These are phyloP conservation scores for Brachionus rotundiformis DNA, from an alignment of 1,140 invertebrate species.

Conservation along the genomic window DNA sequence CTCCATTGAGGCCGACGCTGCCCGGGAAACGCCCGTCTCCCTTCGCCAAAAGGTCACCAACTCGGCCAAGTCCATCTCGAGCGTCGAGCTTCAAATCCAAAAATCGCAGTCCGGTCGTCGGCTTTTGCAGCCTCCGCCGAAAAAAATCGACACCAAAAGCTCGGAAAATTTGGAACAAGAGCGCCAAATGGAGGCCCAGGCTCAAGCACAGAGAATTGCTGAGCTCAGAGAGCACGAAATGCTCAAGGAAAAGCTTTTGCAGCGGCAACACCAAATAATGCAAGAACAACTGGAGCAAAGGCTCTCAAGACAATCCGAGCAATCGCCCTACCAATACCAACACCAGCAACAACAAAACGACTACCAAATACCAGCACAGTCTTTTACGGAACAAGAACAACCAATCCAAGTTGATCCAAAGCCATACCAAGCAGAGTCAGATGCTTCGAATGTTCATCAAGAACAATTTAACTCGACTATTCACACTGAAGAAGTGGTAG, in stretches of 20 bases:
- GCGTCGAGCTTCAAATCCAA: not conserved
- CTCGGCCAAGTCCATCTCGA: not conserved
- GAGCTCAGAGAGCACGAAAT: slow-evolving; percentile 25
- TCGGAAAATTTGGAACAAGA: not conserved
- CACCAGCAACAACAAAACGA: too few species aligned
- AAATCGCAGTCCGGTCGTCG: slow-evolving; percentile 23
- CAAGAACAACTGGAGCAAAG: not conserved
- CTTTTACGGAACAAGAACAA: not conserved
- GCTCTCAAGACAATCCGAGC: not conserved
- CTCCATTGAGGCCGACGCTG: slow-evolving; percentile 18
- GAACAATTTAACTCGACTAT: not conserved
- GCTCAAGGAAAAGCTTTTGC: not conserved
- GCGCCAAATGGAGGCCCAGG: not conserved
- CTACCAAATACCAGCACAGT: too few species aligned
- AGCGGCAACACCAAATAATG: slow-evolving; percentile 24
- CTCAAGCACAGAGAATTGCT: not conserved
- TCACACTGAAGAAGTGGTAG: not conserved
- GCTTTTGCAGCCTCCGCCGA: not conserved
- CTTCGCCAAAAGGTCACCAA: not conserved
- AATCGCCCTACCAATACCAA: not conserved
- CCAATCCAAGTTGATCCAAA: not conserved
- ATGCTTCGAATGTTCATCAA: not conserved
- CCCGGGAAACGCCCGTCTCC: not conserved
- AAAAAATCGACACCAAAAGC: slow-evolving; percentile 12
- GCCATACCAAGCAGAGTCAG: not conserved